Percentiles rank a stretch among this genome's conserved stretches.
These are phyloP conservation scores for Acipenser ruthenus DNA, from an alignment of 2,797 vertebrate genomes.

Conservation along the genomic window DNA sequence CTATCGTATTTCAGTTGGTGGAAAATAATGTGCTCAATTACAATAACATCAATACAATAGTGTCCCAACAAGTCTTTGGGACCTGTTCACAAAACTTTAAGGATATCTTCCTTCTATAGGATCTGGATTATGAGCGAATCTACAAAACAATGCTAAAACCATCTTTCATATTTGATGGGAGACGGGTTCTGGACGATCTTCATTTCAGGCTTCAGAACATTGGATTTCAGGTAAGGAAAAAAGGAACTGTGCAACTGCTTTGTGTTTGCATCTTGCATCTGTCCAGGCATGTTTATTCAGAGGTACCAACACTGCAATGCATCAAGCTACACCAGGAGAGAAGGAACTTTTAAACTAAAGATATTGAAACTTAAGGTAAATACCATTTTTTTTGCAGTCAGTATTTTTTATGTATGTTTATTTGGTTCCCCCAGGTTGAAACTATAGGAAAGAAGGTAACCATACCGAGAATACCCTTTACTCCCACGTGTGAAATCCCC, in stretches of 20 bases:
- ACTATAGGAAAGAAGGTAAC: slow-evolving; percentile 95
- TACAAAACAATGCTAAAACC: slow-evolving; percentile 95
- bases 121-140: slow-evolving; percentile 88
- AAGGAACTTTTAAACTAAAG: too few species aligned
- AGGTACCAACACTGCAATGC: too few species aligned
- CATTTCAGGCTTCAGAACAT: slow-evolving; percentile 79
- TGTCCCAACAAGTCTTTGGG: too few species aligned
- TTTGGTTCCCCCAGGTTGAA: slow-evolving; percentile 69
- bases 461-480: slow-evolving; percentile 79
- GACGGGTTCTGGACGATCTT: slow-evolving; percentile 86
- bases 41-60: too few species aligned
- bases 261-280: slow-evolving; percentile 1
- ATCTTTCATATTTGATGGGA: slow-evolving; percentile 92
- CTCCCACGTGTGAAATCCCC: slow-evolving; percentile 69
- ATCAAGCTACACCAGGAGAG: too few species aligned
- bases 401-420: background rate
- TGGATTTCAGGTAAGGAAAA: slow-evolving; percentile 79
- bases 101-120: slow-evolving; percentile 47
- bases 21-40: too few species aligned
- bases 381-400: too few species aligned
- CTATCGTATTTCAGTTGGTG: too few species aligned
- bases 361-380: too few species aligned
- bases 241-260: background rate
- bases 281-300: too few species aligned
- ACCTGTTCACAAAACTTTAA: background rate